Evolutionary conservation across 2,113 vertebrate species (phyloP), one percentile per base, ranked within the genome.

Genomic region (Austrofundulus limnaeus): DNA sequence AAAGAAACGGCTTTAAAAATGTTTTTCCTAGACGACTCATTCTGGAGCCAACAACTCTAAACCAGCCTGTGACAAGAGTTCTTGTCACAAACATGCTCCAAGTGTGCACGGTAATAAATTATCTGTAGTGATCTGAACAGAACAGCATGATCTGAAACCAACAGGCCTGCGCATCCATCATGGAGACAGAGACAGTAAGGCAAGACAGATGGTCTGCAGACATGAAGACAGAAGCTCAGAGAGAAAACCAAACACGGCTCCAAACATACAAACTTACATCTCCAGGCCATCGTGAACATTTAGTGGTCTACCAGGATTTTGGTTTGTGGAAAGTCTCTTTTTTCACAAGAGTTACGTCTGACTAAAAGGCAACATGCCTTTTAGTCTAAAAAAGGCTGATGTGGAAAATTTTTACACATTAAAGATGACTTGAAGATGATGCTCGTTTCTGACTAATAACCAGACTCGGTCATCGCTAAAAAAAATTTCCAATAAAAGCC

Each of bases 231-330:
- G 80, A 78, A 79, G 74, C 78, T 53, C 65, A 48, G 63, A 46
- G 75, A 67, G 77, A 71, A 88, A 83, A 84, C 65, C 73, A 67
- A 85, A 83, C 72, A 71, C 68, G 75, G 66, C 61, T 61, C 58
- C 70, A 80, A 80, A 85, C 83, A 81, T 66, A 76, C 74, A 80
- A 58, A n/a, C 60, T 67, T 43, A 60, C 61, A 55, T 66, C 47
- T 60, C 0, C 0, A 55, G 24, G 49, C 48, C 24, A 43, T 66
- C 39, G 38, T 28, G 19, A 48, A 68, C 60, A 76, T 81, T 77
- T 84, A 85, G 85, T 70, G 86, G 82, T 81, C 59, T 72, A 87
- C 88, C 83, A 68, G 73, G 58, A 78, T 73, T 82, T 83, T 84
- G 77, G 69, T 73, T 76, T 75, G 69, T 77, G 76, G 75, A 16